Evolutionary conservation across 2,797 vertebrate genomes (phyloP), one percentile per base, ranked within the genome.

Genomic region (Craterocephalus amniculus): DNA sequence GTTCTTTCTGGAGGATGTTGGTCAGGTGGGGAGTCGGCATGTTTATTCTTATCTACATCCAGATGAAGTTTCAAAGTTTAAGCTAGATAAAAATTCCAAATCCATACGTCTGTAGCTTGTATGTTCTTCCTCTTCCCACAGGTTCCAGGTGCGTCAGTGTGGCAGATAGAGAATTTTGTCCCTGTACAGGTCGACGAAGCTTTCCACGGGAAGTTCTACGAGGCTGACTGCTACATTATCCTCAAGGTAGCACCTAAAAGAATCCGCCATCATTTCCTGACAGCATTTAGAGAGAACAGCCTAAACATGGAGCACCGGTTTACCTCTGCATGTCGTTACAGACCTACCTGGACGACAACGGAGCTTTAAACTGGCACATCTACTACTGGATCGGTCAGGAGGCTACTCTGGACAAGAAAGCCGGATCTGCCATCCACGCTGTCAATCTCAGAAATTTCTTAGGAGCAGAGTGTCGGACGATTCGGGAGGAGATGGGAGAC

Each of bases 361-460:
- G 97, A 0, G 92, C 96, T 0, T 80, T 99, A 57, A 96, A 35
- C 91, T 99, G 98, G 97, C 91, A 97, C 61, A 99, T 99, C 87
- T 99, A 84, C 88, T 99, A 99, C 93, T 99, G 98, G 98, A 99
- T 99, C 0, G 98, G 98, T 1, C 96, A 98, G 89, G 96, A 97
- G 3, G 92, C 98, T 83, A 96, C 97, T 0, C 91, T 99, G 4
- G 98, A 99, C 91, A 99, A 99, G 93, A 99, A 99, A 83, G 98
- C 98, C 0, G 95, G 98, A 58, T 92, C 98, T 0, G 98, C 98
- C 86, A 99, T 99, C 86, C 98, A 99, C 0, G 95, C 98, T 0
- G 98, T 99, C 88, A 99, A 99, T 88, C 95, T 99, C 63, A 91
- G 98, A 6, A 99, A 99, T 84, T 97, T 95, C 87, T 93, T 99